phyloP scores from a whole-genome alignment of 2,888 invertebrate genomes.

The Cephus pygmeus region DNA sequence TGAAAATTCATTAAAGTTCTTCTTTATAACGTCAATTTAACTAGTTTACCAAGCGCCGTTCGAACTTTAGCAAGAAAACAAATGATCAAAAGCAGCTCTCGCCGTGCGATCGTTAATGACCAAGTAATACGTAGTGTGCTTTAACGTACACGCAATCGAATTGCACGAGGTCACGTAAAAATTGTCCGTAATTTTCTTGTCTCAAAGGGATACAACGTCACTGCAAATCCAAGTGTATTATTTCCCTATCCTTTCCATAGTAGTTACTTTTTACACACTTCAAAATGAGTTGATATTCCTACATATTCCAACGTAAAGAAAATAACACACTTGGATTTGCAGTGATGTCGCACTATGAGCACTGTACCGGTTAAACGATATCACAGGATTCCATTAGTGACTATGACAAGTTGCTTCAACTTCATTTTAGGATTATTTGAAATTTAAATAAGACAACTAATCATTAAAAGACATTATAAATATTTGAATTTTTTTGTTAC shows the following conservation, averaged over 20 bases:
- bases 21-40: not conserved
- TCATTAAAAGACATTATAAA: no score
- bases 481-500: no score
- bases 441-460: no score
- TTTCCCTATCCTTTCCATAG: no score
- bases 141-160: not conserved
- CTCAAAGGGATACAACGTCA: not conserved
- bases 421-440: no score
- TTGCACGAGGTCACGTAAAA: not conserved
- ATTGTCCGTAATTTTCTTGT: not conserved
- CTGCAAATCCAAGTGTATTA: no score
- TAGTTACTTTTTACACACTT: no score
- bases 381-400: not conserved
- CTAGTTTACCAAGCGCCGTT: not conserved
- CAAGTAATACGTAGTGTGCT: not conserved
- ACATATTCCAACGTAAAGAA: no score
- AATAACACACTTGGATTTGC: no score
- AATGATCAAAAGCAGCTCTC: not conserved
- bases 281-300: no score
- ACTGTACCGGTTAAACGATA: not conserved
- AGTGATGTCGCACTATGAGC: not conserved
- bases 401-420: not conserved
- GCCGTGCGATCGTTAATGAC: not conserved
- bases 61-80: not conserved
- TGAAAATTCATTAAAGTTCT: not conserved